phyloP scores from a whole-genome alignment of 2,797 vertebrate species.

The Enteromius treurensis region DNA sequence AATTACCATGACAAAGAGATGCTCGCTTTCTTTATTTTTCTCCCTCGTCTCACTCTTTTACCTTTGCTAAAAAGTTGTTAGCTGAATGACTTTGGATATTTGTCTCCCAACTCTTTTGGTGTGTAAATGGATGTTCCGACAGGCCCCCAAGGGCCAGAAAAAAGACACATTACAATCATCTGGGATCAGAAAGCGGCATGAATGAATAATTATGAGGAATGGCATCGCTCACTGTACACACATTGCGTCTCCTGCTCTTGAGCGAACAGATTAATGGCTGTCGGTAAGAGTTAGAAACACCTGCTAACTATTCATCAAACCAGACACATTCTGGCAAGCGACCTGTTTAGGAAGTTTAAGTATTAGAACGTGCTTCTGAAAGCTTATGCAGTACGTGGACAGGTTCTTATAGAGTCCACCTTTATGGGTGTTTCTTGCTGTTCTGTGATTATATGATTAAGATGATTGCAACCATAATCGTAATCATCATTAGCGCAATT shows the following conservation, averaged over 20 bases:
- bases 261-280: slow-evolving; percentile 63
- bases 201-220: slow-evolving; percentile 65
- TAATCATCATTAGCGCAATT: slow-evolving; percentile 22
- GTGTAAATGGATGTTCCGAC: slow-evolving; percentile 55
- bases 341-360: slow-evolving; percentile 53
- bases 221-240: slow-evolving; percentile 61
- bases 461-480: slow-evolving; percentile 1
- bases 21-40: slow-evolving; percentile 21
- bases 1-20: slow-evolving; percentile 50
- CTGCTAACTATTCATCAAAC: slow-evolving; percentile 69
- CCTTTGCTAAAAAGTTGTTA: slow-evolving; percentile 55
- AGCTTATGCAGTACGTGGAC: slow-evolving; percentile 10
- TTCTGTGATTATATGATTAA: slow-evolving; percentile 19
- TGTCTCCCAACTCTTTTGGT: slow-evolving; percentile 52
- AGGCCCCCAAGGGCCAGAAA: slow-evolving; percentile 42
- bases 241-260: slow-evolving; percentile 54
- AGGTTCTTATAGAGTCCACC: neutral
- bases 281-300: slow-evolving; percentile 62
- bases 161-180: slow-evolving; percentile 56
- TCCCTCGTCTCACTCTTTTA: slow-evolving; percentile 33
- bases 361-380: slow-evolving; percentile 28
- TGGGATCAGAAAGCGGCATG: slow-evolving; percentile 55
- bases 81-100: slow-evolving; percentile 58
- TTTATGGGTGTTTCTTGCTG: slow-evolving; percentile 24
- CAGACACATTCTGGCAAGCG: slow-evolving; percentile 54